Evolutionary conservation across 2,888 invertebrate genomes (phyloP).

Genomic region (Xestia sexstrigata): DNA sequence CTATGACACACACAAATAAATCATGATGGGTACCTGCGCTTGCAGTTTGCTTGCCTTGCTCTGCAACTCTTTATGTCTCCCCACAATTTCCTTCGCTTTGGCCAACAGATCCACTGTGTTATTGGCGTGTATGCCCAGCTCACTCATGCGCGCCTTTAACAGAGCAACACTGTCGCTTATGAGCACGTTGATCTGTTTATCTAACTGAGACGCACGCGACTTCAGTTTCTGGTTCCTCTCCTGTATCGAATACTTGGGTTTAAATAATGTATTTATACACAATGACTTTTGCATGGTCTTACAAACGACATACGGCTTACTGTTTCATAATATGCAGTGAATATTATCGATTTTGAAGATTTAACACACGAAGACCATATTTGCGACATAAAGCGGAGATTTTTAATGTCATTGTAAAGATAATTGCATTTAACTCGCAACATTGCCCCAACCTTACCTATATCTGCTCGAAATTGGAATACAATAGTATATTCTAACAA

Average conservation of each 20-base stretch:
- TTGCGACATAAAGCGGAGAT: slow-evolving; percentile 16
- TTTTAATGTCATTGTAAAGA: slow-evolving; percentile 10
- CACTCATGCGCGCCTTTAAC: slow-evolving; percentile 97
- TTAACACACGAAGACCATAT: slow-evolving; percentile 40
- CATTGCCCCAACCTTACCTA: slow-evolving; percentile 28
- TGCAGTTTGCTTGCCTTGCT: slow-evolving; percentile 96
- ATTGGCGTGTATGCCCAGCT: slow-evolving; percentile 96
- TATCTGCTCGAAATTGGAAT: slow-evolving; percentile 42
- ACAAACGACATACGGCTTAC: slow-evolving; percentile 51
- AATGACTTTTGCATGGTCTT: slow-evolving; percentile 49
- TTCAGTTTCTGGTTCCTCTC: slow-evolving; percentile 95
- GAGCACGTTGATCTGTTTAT: slow-evolving; percentile 97
- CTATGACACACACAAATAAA: slow-evolving; percentile 42
- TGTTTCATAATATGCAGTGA: slow-evolving; percentile 41
- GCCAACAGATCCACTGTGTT: slow-evolving; percentile 96
- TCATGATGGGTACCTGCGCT: slow-evolving; percentile 92
- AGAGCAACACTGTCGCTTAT: slow-evolving; percentile 97
- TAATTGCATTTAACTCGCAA: slow-evolving; percentile 38
- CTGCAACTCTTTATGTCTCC: slow-evolving; percentile 97
- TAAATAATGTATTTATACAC: slow-evolving; percentile 47
- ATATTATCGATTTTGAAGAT: slow-evolving; percentile 30
- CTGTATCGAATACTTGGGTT: slow-evolving; percentile 79
- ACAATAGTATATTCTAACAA: slow-evolving; percentile 29
- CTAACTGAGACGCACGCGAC: slow-evolving; percentile 96
- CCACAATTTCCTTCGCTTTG: slow-evolving; percentile 97